phyloP scores from a whole-genome alignment of 2,888 invertebrate species.

The Dioctria linearis region DNA sequence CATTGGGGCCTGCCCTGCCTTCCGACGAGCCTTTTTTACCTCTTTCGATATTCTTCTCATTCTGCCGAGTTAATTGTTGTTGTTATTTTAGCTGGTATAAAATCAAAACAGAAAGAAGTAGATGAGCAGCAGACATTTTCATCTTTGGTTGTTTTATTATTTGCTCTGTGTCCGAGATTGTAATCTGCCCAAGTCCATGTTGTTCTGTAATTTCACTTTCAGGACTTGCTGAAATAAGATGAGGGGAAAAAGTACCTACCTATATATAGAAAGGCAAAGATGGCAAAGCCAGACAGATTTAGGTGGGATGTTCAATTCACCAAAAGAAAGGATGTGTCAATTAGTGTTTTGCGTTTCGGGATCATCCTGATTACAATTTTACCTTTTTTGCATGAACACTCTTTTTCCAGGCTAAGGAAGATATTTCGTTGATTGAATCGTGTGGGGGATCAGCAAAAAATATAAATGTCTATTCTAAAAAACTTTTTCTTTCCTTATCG shows the following conservation, averaged over 20 bases:
- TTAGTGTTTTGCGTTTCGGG: conserved; percentile 34
- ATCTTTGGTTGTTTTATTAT: conserved; percentile 37
- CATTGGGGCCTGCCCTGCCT: conserved; percentile 18
- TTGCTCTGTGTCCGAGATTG: conserved; percentile 43
- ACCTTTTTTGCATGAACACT: not conserved
- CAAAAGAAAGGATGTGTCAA: conserved; percentile 52
- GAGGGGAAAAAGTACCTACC: not conserved
- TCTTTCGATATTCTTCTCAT: not conserved
- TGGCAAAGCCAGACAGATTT: conserved; percentile 10
- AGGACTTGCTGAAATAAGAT: not conserved
- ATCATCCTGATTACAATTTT: conserved; percentile 11
- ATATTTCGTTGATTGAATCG: not conserved
- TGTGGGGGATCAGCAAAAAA: not conserved
- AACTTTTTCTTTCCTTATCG: not conserved
- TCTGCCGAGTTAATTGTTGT: conserved; percentile 3
- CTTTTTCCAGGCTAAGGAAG: not conserved
- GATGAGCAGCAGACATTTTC: conserved; percentile 4
- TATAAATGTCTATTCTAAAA: not conserved
- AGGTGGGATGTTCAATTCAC: conserved; percentile 1
- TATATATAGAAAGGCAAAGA: not conserved
- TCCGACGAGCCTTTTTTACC: conserved; percentile 5
- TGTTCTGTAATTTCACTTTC: conserved; percentile 35
- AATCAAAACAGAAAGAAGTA: not conserved
- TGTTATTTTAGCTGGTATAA: not conserved
- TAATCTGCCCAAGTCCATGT: conserved; percentile 43